Evolutionary conservation across 1,140 invertebrate species (phyloP).

Genomic region (Drosophila ohnishii): DNA sequence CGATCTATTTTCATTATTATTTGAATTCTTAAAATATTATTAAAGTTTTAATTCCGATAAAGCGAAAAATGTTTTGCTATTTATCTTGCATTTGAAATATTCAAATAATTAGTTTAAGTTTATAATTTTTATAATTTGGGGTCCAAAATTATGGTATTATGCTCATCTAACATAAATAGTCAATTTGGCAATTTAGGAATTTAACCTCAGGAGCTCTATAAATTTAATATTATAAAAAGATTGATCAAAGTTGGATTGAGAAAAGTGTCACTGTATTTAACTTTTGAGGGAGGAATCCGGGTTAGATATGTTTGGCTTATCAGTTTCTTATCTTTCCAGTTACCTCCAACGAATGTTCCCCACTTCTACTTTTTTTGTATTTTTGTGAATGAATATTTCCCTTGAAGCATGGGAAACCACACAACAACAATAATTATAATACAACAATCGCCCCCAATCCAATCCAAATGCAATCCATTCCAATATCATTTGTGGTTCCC

Average conservation of each 20-base stretch:
- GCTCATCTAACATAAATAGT: too few species aligned
- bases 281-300: constrained; percentile 14
- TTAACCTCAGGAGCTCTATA: not conserved
- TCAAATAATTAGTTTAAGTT: not conserved
- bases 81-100: not conserved
- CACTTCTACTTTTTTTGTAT: not conserved
- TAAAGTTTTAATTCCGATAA: not conserved
- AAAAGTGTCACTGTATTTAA: constrained; percentile 20
- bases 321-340: constrained; percentile 17
- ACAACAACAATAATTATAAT: not conserved
- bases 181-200: not conserved
- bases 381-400: constrained; percentile 28
- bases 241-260: not conserved
- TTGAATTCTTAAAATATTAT: not conserved
- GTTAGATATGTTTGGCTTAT: constrained; percentile 15
- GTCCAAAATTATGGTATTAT: too few species aligned
- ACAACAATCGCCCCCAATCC: not conserved
- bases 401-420: constrained; percentile 9
- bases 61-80: not conserved
- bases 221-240: not conserved
- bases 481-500: not conserved
- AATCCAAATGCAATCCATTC: constrained; percentile 4
- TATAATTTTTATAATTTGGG: too few species aligned
- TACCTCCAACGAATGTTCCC: not conserved
- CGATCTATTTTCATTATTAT: not conserved